Evolutionary conservation across 2,797 vertebrate species (phyloP).

Genomic region (Sebastolobus alascanus): DNA sequence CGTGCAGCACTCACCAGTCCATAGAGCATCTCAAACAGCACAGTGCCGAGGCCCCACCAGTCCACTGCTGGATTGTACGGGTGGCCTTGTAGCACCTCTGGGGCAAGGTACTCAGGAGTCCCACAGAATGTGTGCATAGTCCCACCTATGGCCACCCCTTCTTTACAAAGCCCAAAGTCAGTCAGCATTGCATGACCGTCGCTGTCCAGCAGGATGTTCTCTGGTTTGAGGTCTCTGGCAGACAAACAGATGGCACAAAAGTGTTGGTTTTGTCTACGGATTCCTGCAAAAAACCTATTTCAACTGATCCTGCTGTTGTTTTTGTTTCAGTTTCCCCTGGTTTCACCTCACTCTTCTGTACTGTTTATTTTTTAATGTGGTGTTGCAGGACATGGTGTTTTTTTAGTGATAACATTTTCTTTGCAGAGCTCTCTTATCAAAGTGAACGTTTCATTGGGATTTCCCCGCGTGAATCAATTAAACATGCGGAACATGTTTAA

Average conservation of each 20-base stretch:
- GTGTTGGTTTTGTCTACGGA: slow-evolving; percentile 70
- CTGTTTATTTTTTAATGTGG: slow-evolving; percentile 27
- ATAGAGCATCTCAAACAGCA: slow-evolving; percentile 88
- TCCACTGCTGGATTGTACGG: slow-evolving; percentile 85
- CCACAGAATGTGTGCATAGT: slow-evolving; percentile 95
- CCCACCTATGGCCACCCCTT: slow-evolving; percentile 89
- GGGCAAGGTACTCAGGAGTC: slow-evolving; percentile 91
- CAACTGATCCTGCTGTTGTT: not conserved
- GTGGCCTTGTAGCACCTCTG: slow-evolving; percentile 84
- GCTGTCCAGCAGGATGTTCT: slow-evolving; percentile 92
- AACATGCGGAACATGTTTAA: slow-evolving; percentile 12
- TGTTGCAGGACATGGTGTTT: not conserved
- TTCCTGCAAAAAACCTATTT: not conserved
- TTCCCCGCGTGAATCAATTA: slow-evolving; percentile 23
- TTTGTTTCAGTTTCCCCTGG: slow-evolving; percentile 82
- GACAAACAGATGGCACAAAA: slow-evolving; percentile 72
- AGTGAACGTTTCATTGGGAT: slow-evolving; percentile 11
- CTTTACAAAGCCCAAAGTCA: slow-evolving; percentile 95
- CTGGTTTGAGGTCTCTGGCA: slow-evolving; percentile 92
- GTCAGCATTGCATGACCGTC: slow-evolving; percentile 93
- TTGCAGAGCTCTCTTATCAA: slow-evolving; percentile 13
- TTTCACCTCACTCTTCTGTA: slow-evolving; percentile 64
- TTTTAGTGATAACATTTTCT: slow-evolving; percentile 9
- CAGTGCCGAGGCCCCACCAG: slow-evolving; percentile 87
- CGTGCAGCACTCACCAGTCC: slow-evolving; percentile 77